Evolutionary conservation across 2,113 vertebrate species (phyloP), one percentile per base, ranked within the genome.

Genomic region (Sula dactylatra): DNA sequence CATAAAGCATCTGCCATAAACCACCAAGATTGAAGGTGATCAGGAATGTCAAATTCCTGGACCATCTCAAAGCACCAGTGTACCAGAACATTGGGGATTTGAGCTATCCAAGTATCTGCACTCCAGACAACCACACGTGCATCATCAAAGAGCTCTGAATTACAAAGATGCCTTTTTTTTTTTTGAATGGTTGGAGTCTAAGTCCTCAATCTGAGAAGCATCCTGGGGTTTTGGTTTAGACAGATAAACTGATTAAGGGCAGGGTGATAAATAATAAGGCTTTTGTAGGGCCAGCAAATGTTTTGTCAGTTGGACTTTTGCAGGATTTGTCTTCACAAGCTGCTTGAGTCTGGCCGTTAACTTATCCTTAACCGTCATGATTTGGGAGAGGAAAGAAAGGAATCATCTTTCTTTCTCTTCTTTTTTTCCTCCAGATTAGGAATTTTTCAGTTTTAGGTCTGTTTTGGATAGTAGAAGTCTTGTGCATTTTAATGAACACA

Each of bases 21-120:
- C 25, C 73, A 80, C 61, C 32, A 54, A 85, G 84, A 42, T n/a
- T 0, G 8, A 90, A 97, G 93, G 89, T 95, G 92, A 91, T 89
- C 47, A 89, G 93, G 86, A 95, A 76, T 92, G 90, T 94, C 86
- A 82, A 94, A 85, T 91, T 97, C 94, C 95, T 96, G 93, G 58
- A 77, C 70, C 94, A 66, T 94, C 78, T 93, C 94, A 90, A 62
- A 87, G 83, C 86, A 86, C 56, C 64, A 58, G 50, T 22, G 42
- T 78, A 66, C 72, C 76, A 94, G 76, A 92, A 52, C 72, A 8
- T 0, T 50, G 61, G 94, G 95, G 83, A 94, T 95, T 95, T 94
- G 84, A 94, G 15, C 54, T 61, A 4, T 65, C 83, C 44, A 27
- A 85, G 31, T 92, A 4, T 92, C 79, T 97, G 90, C 9, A 0